These are phyloP conservation scores for Platysternon megacephalum DNA, from an alignment of 2,113 vertebrate species.

Conservation along the genomic window DNA sequence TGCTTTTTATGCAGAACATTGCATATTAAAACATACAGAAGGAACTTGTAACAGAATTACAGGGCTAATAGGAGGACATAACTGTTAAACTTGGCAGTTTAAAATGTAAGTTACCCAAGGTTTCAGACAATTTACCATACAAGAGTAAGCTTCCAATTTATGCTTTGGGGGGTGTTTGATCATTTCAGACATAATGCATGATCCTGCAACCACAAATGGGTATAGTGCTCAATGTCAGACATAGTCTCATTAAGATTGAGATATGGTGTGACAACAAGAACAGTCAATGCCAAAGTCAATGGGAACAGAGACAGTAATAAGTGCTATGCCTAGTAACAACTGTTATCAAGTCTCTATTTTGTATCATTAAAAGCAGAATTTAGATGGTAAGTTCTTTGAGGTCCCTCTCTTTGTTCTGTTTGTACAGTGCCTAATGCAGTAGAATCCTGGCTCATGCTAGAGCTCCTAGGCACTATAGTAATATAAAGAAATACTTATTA, in stretches of 20 bases:
- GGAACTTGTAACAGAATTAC: background rate
- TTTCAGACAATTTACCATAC: too few species aligned
- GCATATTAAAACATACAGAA: background rate
- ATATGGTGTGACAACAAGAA: background rate
- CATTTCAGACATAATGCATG: background rate
- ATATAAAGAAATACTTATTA: background rate
- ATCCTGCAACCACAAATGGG: background rate
- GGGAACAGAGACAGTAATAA: background rate
- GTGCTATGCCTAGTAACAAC: background rate
- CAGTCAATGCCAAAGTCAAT: background rate
- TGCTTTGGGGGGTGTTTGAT: too few species aligned
- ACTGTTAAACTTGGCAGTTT: background rate
- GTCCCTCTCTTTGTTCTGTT: background rate
- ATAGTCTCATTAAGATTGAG: background rate
- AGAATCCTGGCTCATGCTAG: background rate
- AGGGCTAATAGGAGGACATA: background rate
- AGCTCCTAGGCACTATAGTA: background rate
- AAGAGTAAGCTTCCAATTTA: too few species aligned
- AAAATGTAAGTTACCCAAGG: too few species aligned
- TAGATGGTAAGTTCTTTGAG: background rate
- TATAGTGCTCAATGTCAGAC: background rate
- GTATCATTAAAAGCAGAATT: background rate
- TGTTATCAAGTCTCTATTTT: background rate
- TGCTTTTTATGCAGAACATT: background rate
- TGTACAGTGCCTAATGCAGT: background rate